Percentiles rank a stretch among this genome's conserved stretches.
Evolutionary conservation across 2,888 invertebrate species (phyloP).

Genomic region (Lymantria dispar): DNA sequence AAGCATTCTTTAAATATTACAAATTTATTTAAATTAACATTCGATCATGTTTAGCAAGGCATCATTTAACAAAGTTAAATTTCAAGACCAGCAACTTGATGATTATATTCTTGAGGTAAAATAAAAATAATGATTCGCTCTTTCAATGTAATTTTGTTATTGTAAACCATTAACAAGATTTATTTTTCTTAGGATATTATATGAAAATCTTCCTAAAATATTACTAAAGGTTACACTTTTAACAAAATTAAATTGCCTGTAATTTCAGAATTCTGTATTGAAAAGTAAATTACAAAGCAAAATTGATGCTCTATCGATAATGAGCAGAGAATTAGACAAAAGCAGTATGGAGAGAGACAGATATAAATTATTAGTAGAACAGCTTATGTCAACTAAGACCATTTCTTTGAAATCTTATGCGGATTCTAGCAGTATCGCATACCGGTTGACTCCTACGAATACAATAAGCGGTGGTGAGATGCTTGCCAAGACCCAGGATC

Average conservation of each 20-base stretch:
- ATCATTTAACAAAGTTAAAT: slow-evolving; percentile 59
- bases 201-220: too few species aligned
- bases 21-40: background rate
- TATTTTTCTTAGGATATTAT: too few species aligned
- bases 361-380: slow-evolving; percentile 90
- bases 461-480: slow-evolving; percentile 81
- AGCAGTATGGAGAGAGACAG: slow-evolving; percentile 91
- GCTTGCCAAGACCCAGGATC: slow-evolving; percentile 81
- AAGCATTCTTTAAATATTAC: background rate
- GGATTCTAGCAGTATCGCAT: slow-evolving; percentile 44
- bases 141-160: too few species aligned
- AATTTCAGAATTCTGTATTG: slow-evolving; percentile 82
- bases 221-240: background rate
- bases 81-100: slow-evolving; percentile 72
- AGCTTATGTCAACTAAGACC: slow-evolving; percentile 82
- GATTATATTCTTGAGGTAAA: slow-evolving; percentile 73
- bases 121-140: background rate
- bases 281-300: slow-evolving; percentile 91
- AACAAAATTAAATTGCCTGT: background rate
- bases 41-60: slow-evolving; percentile 52
- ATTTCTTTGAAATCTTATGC: slow-evolving; percentile 34
- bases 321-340: slow-evolving; percentile 89
- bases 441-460: slow-evolving; percentile 62
- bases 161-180: too few species aligned
- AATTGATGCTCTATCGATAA: slow-evolving; percentile 89